Base-by-base conservation (phyloP, 2,113 vertebrate genomes). In the Psettodes erumei region DNA sequence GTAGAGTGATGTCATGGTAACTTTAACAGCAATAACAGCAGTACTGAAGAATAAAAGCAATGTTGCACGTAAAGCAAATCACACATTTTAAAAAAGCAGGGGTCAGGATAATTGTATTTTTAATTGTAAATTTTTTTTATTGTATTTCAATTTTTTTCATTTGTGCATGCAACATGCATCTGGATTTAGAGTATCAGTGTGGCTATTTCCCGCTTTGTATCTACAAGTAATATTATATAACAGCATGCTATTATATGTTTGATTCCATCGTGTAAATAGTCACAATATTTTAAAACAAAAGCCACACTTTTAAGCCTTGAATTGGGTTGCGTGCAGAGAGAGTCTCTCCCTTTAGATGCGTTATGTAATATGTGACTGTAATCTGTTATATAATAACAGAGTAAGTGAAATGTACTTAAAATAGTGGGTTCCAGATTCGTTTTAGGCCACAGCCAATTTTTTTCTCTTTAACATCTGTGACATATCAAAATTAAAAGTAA, bases 341-440 rank as follows among this genome's bases (percentile, higher is more conserved):
- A 55, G n/a, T 27, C 69, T 32, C 64, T 51, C 21, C 56, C 47
- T 76, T 71, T 75, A 33, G 37, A 37, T 19, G 16, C 38, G 62
- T 85, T 85, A 84, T 71, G 15, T 66, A 86, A 85, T 12, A 3
- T 16, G 43, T 55, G 37, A 37, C 62, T 73, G 28, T 78, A 62
- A 75, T 82, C 56, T 74, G 79, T 89, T 81, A 87, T 73, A 59
- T 83, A 81, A 89, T 10, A 33, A 70, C 48, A 69, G 61, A 78
- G 47, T 60, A 48, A 68, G 67, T 66, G 70, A 84, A 85, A 79
- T 72, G 67, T 16, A 66, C 43, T 77, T 73, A 66, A 50, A 78
- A 55, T 48, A 38, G 48, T 25, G 47, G 65, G 6, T 50, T 59
- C 30, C 51, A 40, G 81, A 69, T 80, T 86, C 59, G 61, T 19